These are phyloP conservation scores for Stomorhina lunata DNA, from an alignment of 2,888 invertebrate genomes.

Conservation along the genomic window DNA sequence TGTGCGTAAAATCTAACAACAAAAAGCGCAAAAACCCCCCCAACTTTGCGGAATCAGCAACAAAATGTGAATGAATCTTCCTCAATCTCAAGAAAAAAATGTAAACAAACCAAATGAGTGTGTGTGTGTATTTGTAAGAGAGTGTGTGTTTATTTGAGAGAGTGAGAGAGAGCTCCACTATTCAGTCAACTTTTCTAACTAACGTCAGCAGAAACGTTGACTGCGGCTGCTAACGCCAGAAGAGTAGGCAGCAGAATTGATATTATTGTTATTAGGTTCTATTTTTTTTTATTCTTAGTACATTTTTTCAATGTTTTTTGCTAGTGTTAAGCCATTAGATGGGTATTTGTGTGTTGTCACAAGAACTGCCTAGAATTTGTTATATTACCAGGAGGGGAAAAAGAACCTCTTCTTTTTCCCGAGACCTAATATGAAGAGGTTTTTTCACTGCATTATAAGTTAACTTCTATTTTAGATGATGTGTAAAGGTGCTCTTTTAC, in stretches of 20 bases:
- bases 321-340: conserved; percentile 36
- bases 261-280: not conserved
- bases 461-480: too few relatives aligned
- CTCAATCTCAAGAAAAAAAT: conserved; percentile 29
- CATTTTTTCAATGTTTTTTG: not conserved
- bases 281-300: not conserved
- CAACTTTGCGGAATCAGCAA: conserved; percentile 33
- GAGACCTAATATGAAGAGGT: too few relatives aligned
- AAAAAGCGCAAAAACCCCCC: conserved; percentile 39
- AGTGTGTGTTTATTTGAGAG: not conserved
- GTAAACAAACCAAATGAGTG: conserved; percentile 54
- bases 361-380: too few relatives aligned
- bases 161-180: conserved; percentile 9
- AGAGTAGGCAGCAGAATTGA: conserved; percentile 12
- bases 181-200: conserved; percentile 1
- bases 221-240: not conserved
- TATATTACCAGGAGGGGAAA: too few relatives aligned
- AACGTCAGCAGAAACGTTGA: conserved; percentile 17
- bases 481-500: too few relatives aligned
- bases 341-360: not conserved
- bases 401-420: too few relatives aligned
- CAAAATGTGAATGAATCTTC: conserved; percentile 26
- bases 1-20: conserved; percentile 66
- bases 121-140: conserved; percentile 23
- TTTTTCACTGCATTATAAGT: too few relatives aligned